These are phyloP conservation scores for Chironomus riparius DNA, from an alignment of 2,888 invertebrate species.

Conservation along the genomic window DNA sequence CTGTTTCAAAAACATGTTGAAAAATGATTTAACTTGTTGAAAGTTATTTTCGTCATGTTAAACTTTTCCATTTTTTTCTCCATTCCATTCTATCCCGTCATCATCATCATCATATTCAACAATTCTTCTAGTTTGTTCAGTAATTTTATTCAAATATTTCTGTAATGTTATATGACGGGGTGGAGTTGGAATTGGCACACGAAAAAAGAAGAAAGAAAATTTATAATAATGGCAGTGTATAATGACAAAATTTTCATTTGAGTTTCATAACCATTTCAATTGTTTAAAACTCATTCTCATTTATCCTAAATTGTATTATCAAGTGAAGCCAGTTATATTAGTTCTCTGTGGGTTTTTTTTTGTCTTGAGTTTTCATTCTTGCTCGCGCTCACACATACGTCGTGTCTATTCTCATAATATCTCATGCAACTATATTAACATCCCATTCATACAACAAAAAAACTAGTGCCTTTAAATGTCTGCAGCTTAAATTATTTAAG, in stretches of 20 bases:
- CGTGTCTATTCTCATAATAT: neutral
- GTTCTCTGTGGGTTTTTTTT: neutral
- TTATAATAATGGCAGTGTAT: neutral
- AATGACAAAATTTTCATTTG: constrained; percentile 3
- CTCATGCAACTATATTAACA: neutral
- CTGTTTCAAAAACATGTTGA: neutral
- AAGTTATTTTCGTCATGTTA: neutral
- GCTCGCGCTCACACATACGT: neutral
- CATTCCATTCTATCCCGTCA: too few relatives aligned
- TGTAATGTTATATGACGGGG: neutral
- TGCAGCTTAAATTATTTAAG: constrained; percentile 20
- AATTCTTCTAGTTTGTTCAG: neutral
- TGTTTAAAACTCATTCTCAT: neutral
- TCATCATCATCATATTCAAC: too few relatives aligned
- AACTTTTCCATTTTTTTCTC: neutral
- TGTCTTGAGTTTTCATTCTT: neutral
- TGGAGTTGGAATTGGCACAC: neutral
- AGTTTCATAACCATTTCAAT: constrained; percentile 14
- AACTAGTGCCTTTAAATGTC: neutral
- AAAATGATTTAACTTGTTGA: neutral
- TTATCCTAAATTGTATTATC: constrained; percentile 5
- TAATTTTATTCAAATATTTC: neutral
- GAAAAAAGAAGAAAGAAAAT: neutral
- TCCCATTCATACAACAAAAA: neutral
- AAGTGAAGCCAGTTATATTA: constrained; percentile 5